These are phyloP conservation scores for Mellivora capensis DNA, from an alignment of 2,113 vertebrate genomes.

Conservation along the genomic window DNA sequence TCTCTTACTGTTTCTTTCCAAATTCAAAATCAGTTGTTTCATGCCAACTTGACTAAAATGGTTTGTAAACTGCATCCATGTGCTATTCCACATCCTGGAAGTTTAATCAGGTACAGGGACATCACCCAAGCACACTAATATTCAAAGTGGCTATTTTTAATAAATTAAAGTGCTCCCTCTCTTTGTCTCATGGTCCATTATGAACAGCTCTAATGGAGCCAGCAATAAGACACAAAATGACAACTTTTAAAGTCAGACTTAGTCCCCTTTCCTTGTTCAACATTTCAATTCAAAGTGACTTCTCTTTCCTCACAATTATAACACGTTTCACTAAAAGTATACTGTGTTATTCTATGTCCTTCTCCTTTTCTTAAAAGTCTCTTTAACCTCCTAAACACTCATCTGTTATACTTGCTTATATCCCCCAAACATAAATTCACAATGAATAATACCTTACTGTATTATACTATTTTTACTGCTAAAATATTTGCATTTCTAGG, in stretches of 20 bases:
- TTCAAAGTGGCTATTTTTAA: not conserved
- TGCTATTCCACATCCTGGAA: not conserved
- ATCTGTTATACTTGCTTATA: not conserved
- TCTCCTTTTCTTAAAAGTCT: not conserved
- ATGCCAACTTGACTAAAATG: not conserved
- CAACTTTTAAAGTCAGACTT: not conserved
- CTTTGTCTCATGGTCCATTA: not conserved
- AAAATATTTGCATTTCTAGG: not conserved
- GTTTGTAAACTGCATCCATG: too few species aligned
- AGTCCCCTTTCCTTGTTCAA: not conserved
- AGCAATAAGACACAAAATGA: not conserved
- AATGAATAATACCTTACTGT: not conserved
- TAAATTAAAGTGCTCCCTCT: not conserved
- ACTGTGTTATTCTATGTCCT: not conserved
- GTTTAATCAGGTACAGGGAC: not conserved
- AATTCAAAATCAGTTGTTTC: not conserved
- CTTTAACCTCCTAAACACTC: not conserved
- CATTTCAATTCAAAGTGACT: constrained; percentile 12
- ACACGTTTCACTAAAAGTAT: not conserved
- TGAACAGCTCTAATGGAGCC: not conserved
- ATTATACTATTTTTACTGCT: not conserved
- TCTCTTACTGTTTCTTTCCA: not conserved
- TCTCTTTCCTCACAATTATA: not conserved
- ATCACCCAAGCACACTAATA: not conserved
- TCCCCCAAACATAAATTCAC: not conserved